Conservation (phyloP, 2,888 invertebrate genomes). For the Tromatobia lineatoria region DNA sequence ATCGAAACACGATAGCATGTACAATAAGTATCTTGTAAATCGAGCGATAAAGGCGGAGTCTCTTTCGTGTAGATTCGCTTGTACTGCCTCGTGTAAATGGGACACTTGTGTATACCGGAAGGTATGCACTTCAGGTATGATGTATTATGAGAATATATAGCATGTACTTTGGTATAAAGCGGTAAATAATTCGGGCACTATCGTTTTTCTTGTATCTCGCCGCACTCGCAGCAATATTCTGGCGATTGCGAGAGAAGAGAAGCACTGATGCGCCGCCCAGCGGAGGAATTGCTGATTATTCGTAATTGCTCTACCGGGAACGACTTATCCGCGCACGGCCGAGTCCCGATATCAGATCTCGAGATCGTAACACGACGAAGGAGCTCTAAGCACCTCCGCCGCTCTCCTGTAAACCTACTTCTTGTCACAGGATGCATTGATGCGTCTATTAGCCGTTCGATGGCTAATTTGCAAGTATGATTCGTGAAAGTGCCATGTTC, state of each 20-base stretch:
- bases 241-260: background rate
- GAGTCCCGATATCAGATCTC: constrained; percentile 49
- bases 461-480: constrained; percentile 82
- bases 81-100: constrained; percentile 54
- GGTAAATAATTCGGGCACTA: constrained; percentile 75
- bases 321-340: background rate
- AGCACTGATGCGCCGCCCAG: constrained; percentile 28
- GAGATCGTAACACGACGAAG: constrained; percentile 56
- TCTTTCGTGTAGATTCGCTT: constrained; percentile 54
- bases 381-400: constrained; percentile 7
- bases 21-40: constrained; percentile 68
- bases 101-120: constrained; percentile 54
- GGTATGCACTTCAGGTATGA: constrained; percentile 7
- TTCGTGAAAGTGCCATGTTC: constrained; percentile 72
- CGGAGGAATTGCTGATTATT: constrained; percentile 79
- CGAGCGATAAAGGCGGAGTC: constrained; percentile 63
- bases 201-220: constrained; percentile 73
- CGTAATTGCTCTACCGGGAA: constrained; percentile 78
- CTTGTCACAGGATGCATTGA: constrained; percentile 80
- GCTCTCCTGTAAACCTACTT: constrained; percentile 56
- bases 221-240: constrained; percentile 52
- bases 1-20: constrained; percentile 57
- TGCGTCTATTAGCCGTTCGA: constrained; percentile 78
- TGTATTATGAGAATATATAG: background rate
- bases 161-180: constrained; percentile 46